Base-by-base conservation (phyloP, 2,797 vertebrate genomes). In the Ptychadena robeensis region DNA sequence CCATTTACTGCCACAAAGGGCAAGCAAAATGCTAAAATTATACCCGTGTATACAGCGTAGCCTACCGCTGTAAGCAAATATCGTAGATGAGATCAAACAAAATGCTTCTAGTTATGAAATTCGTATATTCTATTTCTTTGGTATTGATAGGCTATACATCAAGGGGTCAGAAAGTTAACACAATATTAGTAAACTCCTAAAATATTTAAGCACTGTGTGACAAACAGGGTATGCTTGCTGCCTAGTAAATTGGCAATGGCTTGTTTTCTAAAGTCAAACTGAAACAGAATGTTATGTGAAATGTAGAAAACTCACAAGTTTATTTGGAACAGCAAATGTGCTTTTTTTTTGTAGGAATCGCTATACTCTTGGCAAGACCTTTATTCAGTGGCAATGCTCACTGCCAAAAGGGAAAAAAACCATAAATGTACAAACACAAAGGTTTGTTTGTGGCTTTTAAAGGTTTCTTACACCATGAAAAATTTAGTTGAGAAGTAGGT, bases 1-100 rank as follows among this genome's bases (percentile, higher is more conserved):
- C 85, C 81, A 83, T 86, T 87, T 85, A 86, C 86, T 83, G 86
- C 78, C 83, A 86, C 73, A 76, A 80, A 76, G 80, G 75, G 85
- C 80, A 83, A 79, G 78, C 71, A 78, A 75, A 75, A 86, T 86
- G 86, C 82, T 79, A 71, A 87, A 88, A 59, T 70, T 40, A 63
- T 69, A 82, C 80, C 64, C 25, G 63, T 61, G 40, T 68, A 68
- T 48, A 8, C 32, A 73, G 37, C 30, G 27, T 48, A 40, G 48
- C 37, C 15, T 25, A 80, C 35, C 57, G 70, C 40, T 59, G 71
- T 65, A 67, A 78, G 75, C 40, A 79, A 79, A 69, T 32, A 35
- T 5, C 12, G 40, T 30, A 25, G 38, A 35, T 27, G 11, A 57
- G 31, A 79, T 64, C 35, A 63, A 75, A 75, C 64, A 32, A 25